A percentile compares a stretch with the other conserved stretches of the same genome.
These are phyloP conservation scores for Drosophila setifemur DNA, from an alignment of 1,140 invertebrate genomes.

Conservation along the genomic window DNA sequence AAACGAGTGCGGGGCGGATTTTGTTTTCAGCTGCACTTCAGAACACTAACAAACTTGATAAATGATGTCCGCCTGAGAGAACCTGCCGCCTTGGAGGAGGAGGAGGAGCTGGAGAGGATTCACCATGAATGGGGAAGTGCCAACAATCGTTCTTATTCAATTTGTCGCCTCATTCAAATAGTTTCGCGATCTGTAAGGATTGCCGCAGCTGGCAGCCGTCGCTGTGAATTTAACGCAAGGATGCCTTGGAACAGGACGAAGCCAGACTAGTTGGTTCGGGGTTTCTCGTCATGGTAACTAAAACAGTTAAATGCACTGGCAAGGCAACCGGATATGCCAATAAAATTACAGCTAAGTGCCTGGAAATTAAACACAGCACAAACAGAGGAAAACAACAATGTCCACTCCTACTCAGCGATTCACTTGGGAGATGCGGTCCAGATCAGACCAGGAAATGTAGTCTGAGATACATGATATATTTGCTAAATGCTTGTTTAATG, in stretches of 20 bases:
- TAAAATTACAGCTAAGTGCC: conserved; percentile 57
- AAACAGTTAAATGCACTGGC: neutral
- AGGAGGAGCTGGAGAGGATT: neutral
- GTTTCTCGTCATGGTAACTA: conserved; percentile 10
- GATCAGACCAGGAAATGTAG: conserved; percentile 1
- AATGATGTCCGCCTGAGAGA: conserved; percentile 18
- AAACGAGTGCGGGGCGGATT: no score
- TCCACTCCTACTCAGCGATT: conserved; percentile 1
- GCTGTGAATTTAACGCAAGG: conserved; percentile 52
- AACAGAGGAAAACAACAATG: conserved; percentile 28
- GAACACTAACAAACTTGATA: conserved; percentile 39
- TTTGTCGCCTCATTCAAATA: conserved; percentile 48
- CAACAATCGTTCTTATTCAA: conserved; percentile 61
- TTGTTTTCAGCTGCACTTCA: conserved; percentile 23
- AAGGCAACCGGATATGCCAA: conserved; percentile 42
- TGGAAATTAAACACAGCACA: conserved; percentile 53
- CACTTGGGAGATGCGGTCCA: neutral
- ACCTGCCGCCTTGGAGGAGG: conserved; percentile 20
- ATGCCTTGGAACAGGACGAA: conserved; percentile 46
- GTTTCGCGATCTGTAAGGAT: conserved; percentile 20
- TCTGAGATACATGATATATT: neutral
- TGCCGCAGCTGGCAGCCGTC: conserved; percentile 11
- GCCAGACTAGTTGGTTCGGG: conserved; percentile 28
- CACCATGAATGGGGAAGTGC: conserved; percentile 33
- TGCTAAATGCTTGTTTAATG: neutral